Conservation (phyloP, 2,797 vertebrate species). For the Chelmon rostratus region DNA sequence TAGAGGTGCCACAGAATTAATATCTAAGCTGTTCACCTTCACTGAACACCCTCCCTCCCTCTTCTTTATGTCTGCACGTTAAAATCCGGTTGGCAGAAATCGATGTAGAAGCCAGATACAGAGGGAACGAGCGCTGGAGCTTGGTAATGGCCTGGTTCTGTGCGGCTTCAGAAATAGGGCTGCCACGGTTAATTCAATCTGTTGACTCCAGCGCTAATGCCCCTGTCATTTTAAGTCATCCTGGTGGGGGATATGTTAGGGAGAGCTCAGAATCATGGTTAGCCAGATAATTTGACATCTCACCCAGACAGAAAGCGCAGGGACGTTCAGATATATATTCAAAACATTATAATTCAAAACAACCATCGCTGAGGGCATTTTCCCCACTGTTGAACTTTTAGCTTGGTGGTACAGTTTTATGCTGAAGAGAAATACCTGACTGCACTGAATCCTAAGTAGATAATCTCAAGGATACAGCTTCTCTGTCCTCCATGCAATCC, state of each 20-base stretch:
- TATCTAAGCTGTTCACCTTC: slow-evolving; percentile 23
- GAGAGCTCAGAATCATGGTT: neutral
- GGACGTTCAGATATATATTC: slow-evolving; percentile 7
- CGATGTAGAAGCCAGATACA: slow-evolving; percentile 32
- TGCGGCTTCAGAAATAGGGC: slow-evolving; percentile 49
- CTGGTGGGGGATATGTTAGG: slow-evolving; percentile 4
- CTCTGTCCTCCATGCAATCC: neutral
- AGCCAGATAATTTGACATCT: slow-evolving; percentile 12
- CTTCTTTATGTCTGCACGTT: slow-evolving; percentile 17
- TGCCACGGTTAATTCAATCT: slow-evolving; percentile 45
- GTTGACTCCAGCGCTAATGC: slow-evolving; percentile 39
- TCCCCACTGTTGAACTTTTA: slow-evolving; percentile 1
- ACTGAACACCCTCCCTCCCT: neutral
- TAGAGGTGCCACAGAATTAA: slow-evolving; percentile 1
- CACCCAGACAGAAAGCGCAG: slow-evolving; percentile 3
- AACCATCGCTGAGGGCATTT: neutral
- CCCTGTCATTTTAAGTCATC: slow-evolving; percentile 21
- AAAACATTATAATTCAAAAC: slow-evolving; percentile 30
- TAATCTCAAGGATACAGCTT: neutral
- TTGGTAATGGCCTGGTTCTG: slow-evolving; percentile 54
- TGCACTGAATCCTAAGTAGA: slow-evolving; percentile 13
- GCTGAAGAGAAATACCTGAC: neutral
- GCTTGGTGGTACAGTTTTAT: neutral
- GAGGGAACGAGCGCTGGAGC: slow-evolving; percentile 29
- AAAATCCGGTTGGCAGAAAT: slow-evolving; percentile 51